A percentile compares a stretch with the other conserved stretches of the same genome.
phyloP scores from a whole-genome alignment of 2,113 vertebrate species.

The Clarias batrachus region DNA sequence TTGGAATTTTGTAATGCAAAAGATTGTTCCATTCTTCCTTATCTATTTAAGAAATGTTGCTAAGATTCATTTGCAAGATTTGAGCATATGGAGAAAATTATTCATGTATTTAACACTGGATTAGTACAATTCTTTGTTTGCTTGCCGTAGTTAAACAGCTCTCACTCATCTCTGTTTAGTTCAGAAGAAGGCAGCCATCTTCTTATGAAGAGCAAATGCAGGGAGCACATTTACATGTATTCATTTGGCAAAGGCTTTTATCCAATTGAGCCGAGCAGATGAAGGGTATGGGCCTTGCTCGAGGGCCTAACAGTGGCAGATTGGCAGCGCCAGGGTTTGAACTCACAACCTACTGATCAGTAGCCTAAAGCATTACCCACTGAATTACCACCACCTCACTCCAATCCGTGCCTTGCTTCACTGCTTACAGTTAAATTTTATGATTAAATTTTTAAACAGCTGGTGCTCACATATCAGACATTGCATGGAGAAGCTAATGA shows the following conservation, averaged over 20 bases:
- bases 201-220: neutral
- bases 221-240: neutral
- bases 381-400: neutral
- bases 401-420: neutral
- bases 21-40: neutral
- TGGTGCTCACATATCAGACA: neutral
- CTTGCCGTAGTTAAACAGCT: neutral
- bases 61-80: neutral
- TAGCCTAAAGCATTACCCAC: neutral
- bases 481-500: neutral
- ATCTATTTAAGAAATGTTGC: neutral
- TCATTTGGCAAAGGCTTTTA: neutral
- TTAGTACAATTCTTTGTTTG: neutral
- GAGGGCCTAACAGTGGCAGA: neutral
- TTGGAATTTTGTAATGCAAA: neutral
- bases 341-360: neutral
- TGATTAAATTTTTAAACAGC: neutral
- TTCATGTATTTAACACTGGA: neutral
- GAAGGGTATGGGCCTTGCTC: neutral
- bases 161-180: neutral
- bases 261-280: neutral
- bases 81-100: neutral
- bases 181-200: neutral
- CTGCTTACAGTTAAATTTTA: neutral
- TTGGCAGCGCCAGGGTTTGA: neutral